Percentiles rank a stretch among this genome's conserved stretches.
phyloP scores from a whole-genome alignment of 2,888 invertebrate genomes.

The Cinara cedri region DNA sequence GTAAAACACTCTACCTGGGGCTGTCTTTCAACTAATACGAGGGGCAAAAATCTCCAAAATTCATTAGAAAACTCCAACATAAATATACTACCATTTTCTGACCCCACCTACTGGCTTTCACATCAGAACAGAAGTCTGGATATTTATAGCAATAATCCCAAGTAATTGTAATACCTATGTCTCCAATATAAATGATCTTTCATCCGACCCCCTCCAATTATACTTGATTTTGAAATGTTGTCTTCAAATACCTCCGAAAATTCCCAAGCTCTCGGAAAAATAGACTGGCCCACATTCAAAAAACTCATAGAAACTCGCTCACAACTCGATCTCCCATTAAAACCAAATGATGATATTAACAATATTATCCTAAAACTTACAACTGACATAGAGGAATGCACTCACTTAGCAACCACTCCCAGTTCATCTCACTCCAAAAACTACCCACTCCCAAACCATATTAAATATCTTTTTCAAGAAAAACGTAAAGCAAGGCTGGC shows the following conservation, averaged over 20 bases:
- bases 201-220: background rate
- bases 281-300: background rate
- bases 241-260: background rate
- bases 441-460: background rate
- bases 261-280: background rate
- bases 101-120: background rate
- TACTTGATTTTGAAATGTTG: background rate
- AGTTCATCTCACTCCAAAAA: background rate
- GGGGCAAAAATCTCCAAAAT: background rate
- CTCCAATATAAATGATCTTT: background rate
- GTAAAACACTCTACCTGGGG: too few species aligned
- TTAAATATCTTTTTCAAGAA: background rate
- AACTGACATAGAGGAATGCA: background rate
- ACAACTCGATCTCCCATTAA: background rate
- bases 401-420: background rate
- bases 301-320: background rate
- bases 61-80: conserved; percentile 9
- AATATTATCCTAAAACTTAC: conserved; percentile 5
- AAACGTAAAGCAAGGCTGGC: too few species aligned
- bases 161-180: background rate
- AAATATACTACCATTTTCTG: conserved; percentile 6
- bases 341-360: background rate
- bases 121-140: background rate
- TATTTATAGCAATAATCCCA: background rate
- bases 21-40: background rate